Conservation (phyloP, 1,140 invertebrate species). For the Drosophila nigrodunni region DNA sequence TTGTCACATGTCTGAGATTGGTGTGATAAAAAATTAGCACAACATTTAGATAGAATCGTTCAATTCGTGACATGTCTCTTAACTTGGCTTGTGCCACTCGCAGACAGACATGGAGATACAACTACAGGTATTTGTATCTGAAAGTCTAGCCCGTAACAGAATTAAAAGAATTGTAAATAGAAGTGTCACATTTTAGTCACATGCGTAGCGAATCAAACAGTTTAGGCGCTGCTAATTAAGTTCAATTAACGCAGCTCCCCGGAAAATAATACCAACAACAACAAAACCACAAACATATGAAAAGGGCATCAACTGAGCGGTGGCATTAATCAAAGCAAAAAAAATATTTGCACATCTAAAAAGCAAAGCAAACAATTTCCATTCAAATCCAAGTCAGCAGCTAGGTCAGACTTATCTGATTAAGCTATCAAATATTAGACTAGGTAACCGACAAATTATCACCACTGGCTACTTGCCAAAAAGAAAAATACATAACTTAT, state of each 20-base stretch:
- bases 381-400: neutral
- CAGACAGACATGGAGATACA: neutral
- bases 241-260: constrained; percentile 38
- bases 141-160: constrained; percentile 16
- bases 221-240: constrained; percentile 44
- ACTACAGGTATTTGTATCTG: neutral
- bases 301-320: constrained; percentile 23
- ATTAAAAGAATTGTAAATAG: constrained; percentile 40
- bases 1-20: constrained; percentile 38
- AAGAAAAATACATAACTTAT: too few species aligned
- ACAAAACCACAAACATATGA: neutral
- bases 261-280: constrained; percentile 36
- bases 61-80: constrained; percentile 29
- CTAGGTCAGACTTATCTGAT: constrained; percentile 21
- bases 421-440: constrained; percentile 38
- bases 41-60: constrained; percentile 40
- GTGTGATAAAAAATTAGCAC: constrained; percentile 48
- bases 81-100: neutral
- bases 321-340: constrained; percentile 37
- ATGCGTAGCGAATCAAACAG: constrained; percentile 44
- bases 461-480: constrained; percentile 15
- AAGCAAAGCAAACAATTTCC: constrained; percentile 24
- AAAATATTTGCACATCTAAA: constrained; percentile 41
- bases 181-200: constrained; percentile 36
- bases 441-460: constrained; percentile 45